phyloP scores from a whole-genome alignment of 2,888 invertebrate genomes.

The Strigamia maritima region DNA sequence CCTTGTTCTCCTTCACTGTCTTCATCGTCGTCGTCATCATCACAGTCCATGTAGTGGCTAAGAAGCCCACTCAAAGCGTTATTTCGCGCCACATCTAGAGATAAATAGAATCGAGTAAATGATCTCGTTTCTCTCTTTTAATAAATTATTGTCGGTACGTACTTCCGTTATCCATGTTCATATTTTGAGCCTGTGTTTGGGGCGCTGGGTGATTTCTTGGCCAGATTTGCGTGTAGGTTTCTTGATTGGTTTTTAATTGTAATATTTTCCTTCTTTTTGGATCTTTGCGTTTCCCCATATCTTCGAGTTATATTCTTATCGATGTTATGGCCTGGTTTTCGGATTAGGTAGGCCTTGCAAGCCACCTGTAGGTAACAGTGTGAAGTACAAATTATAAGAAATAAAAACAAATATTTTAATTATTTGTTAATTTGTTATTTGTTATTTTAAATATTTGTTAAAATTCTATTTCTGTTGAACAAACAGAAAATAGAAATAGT shows the following conservation, averaged over 20 bases:
- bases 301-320: background rate
- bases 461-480: too few relatives aligned
- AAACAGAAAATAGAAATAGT: too few relatives aligned
- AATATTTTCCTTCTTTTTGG: background rate
- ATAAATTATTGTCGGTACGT: background rate
- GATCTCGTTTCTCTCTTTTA: background rate
- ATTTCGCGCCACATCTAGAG: background rate
- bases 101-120: too few relatives aligned
- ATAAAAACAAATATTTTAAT: too few relatives aligned
- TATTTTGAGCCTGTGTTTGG: background rate
- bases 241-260: background rate
- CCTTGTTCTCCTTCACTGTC: background rate
- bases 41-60: conserved; percentile 41
- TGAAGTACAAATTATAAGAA: too few relatives aligned
- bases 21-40: conserved; percentile 38
- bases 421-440: too few relatives aligned
- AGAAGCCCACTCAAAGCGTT: conserved; percentile 39
- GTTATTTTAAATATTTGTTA: too few relatives aligned
- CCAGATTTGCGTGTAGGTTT: background rate
- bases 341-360: too few relatives aligned
- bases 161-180: background rate
- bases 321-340: too few relatives aligned
- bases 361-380: too few relatives aligned
- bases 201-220: background rate
- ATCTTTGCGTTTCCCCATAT: background rate